phyloP scores from a whole-genome alignment of 1,140 invertebrate genomes.

The Mactra quadrangularis region DNA sequence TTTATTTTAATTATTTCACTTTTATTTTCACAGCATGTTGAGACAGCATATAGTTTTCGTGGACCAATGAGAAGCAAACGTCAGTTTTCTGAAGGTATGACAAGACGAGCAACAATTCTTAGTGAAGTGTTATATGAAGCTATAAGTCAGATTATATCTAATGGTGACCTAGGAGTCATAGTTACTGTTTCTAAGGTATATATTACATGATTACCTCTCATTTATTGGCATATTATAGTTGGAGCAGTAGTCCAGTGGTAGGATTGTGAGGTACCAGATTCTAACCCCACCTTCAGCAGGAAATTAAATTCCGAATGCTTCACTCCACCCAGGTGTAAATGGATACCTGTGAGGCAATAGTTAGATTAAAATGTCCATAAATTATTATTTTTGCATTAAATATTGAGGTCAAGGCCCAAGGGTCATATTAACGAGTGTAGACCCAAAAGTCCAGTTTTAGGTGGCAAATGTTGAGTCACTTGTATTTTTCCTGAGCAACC shows the following conservation, averaged over 20 bases:
- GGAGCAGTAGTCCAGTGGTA: neutral
- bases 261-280: neutral
- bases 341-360: neutral
- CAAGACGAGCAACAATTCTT: conserved; percentile 11
- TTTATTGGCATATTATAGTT: neutral
- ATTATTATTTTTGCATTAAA: neutral
- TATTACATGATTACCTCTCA: neutral
- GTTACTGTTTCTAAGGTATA: conserved; percentile 12
- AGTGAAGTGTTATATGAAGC: conserved; percentile 2
- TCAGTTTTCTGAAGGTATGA: conserved; percentile 5
- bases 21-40: too few relatives aligned
- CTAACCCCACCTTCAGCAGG: neutral
- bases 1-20: too few relatives aligned
- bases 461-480: too few relatives aligned
- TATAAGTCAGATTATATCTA: neutral
- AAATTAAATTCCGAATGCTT: neutral
- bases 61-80: conserved; percentile 4
- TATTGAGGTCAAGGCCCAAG: too few relatives aligned
- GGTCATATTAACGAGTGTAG: too few relatives aligned
- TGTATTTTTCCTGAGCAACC: too few relatives aligned
- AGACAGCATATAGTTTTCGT: neutral
- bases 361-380: neutral
- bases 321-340: too few relatives aligned
- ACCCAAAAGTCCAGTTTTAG: too few relatives aligned
- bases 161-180: conserved; percentile 10